Base-by-base conservation (phyloP, 1,140 invertebrate genomes). In the Caenorhabditis brenneri region DNA sequence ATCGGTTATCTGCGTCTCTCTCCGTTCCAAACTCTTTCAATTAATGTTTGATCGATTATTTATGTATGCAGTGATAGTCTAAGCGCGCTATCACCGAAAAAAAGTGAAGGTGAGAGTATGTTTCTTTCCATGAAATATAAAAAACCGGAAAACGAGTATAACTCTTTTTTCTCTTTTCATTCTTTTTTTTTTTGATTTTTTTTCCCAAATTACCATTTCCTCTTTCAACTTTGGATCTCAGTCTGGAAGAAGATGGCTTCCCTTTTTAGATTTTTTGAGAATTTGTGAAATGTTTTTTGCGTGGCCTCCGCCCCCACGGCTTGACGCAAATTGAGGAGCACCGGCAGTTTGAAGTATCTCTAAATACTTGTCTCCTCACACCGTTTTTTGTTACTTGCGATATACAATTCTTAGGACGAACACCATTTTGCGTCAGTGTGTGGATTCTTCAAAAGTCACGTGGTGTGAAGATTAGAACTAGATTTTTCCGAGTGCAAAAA, bases 21-120 rank as follows among this genome's bases (percentile, higher is more conserved):
- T 42, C n/a, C 65, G 65, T 74, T 74, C 65, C 33, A 9, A 39
- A 74, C 65, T 74, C 19, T 74, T 39, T 74, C 36, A 15, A 46
- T 42, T 74, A 74, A 74, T 74, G 65, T 74, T 74, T 74, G 65
- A 74, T 74, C 65, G 65, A 74, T 74, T 74, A 74, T 74, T 74
- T 74, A 74, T 74, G 65, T 74, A 74, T 74, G 65, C 65, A 74
- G 33, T 39, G 36, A 74, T 74, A 65, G 9, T 33, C 58, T 33
- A 65, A 36, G 16, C 58, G 58, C 36, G n/a, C 33, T 42, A 74
- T 74, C 65, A 74, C 65, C 65, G 65, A 74, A 74, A 55, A 2
- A 65, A 74, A 74, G 36, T 74, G 65, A 46, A 27, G 36, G 36
- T 39, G 36, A 46, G 58, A 65, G 36, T 74, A 46, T 74, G 65